phyloP scores from a whole-genome alignment of 2,888 invertebrate species.

The Leptinotarsa tumamoca region DNA sequence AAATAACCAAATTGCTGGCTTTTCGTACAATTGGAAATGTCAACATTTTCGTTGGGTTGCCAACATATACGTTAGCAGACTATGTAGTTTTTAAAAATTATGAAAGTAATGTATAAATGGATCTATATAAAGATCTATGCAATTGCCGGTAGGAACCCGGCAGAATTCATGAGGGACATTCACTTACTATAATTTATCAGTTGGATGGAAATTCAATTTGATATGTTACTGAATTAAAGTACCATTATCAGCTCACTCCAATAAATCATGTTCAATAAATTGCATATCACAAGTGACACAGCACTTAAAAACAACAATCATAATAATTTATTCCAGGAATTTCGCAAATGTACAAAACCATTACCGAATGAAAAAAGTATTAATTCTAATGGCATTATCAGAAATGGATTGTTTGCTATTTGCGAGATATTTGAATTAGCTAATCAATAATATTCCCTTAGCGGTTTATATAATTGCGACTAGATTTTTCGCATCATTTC shows the following conservation, averaged over 20 bases:
- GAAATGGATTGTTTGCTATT: constrained; percentile 19
- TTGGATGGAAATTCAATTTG: too few species aligned
- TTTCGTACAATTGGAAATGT: too few species aligned
- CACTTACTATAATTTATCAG: too few species aligned
- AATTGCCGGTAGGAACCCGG: too few species aligned
- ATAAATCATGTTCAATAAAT: constrained; percentile 34
- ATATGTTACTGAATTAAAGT: background rate
- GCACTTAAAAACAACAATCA: constrained; percentile 33
- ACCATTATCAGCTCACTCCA: constrained; percentile 18
- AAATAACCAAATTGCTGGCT: too few species aligned
- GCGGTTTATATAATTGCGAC: background rate
- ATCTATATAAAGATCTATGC: too few species aligned
- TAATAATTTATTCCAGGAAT: constrained; percentile 36
- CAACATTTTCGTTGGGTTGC: too few species aligned
- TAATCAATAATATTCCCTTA: constrained; percentile 23
- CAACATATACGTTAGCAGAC: too few species aligned
- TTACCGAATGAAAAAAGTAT: constrained; percentile 10
- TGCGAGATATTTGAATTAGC: constrained; percentile 17
- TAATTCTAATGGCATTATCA: constrained; percentile 8
- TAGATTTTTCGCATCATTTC: constrained; percentile 20
- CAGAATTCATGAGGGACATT: too few species aligned
- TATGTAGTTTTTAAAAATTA: too few species aligned
- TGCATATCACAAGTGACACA: constrained; percentile 29
- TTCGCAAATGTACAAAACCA: constrained; percentile 14
- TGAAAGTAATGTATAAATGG: too few species aligned